These are phyloP conservation scores for Cavia porcellus DNA, from an alignment of 2,113 vertebrate species.

Conservation along the genomic window DNA sequence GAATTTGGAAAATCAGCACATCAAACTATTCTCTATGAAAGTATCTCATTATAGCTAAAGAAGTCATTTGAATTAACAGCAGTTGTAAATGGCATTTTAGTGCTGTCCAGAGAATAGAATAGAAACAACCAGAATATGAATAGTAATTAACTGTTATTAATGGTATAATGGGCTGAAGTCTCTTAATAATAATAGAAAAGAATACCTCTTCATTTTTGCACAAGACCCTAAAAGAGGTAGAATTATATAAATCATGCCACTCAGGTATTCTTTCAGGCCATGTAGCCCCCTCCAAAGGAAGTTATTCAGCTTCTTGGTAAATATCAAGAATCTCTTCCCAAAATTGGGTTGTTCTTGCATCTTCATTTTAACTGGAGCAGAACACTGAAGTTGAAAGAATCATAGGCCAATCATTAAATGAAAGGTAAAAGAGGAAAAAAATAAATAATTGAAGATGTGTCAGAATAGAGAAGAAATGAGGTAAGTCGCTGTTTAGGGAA, in stretches of 20 bases:
- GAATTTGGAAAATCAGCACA: slow-evolving; percentile 13
- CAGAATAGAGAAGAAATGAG: not conserved
- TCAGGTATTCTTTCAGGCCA: not conserved
- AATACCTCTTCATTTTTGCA: not conserved
- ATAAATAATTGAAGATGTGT: not conserved
- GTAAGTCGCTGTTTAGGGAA: not conserved
- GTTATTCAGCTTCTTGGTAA: not conserved
- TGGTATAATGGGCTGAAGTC: not conserved
- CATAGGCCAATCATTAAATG: not conserved
- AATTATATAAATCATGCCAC: not conserved
- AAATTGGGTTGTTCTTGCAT: not conserved
- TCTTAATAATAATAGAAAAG: not conserved
- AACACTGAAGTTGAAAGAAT: not conserved
- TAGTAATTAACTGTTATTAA: not conserved
- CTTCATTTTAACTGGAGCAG: slow-evolving; percentile 2
- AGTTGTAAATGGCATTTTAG: not conserved
- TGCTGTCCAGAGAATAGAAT: not conserved
- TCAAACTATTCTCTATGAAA: slow-evolving; percentile 7
- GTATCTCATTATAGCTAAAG: not conserved
- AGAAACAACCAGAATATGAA: too few species aligned
- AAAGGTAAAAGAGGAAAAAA: not conserved
- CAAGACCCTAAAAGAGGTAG: not conserved
- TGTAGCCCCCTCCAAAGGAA: not conserved
- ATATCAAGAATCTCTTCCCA: not conserved
- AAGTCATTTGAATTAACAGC: not conserved